Evolutionary conservation across 2,113 vertebrate species (phyloP).

Genomic region (Butastur rufipennis): DNA sequence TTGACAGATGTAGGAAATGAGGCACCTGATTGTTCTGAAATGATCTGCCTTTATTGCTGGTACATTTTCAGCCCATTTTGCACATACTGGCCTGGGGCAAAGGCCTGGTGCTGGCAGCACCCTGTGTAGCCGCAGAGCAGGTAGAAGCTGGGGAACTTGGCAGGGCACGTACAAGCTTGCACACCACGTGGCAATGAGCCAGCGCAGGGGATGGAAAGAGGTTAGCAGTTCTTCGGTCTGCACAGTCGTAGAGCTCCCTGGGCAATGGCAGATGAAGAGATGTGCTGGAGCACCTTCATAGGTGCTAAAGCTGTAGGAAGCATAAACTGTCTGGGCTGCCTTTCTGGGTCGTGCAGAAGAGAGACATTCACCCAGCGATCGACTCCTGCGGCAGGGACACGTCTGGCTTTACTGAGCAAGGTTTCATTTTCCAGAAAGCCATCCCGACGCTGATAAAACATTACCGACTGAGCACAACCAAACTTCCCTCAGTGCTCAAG

Average conservation of each 20-base stretch:
- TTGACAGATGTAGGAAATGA: background rate
- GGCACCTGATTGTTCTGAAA: background rate
- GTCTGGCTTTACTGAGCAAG: background rate
- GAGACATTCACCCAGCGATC: rapidly evolving
- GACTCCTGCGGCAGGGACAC: background rate
- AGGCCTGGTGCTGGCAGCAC: background rate
- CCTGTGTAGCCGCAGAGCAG: background rate
- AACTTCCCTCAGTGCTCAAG: background rate
- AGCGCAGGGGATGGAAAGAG: background rate
- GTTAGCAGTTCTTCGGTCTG: background rate
- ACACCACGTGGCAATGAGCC: rapidly evolving
- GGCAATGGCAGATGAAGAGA: background rate
- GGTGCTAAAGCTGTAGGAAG: background rate
- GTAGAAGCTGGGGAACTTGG: background rate
- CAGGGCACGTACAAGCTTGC: background rate
- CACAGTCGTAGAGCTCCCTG: background rate
- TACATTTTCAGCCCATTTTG: background rate
- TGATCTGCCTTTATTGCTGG: background rate
- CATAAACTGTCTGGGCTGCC: background rate
- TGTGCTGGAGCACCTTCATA: background rate
- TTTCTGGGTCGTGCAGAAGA: background rate
- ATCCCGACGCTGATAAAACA: background rate
- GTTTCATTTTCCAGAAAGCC: background rate
- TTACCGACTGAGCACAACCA: background rate
- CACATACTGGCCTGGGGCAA: background rate